Evolutionary conservation across 2,113 vertebrate species (phyloP).

Genomic region (Lycocorax pyrrhopterus): DNA sequence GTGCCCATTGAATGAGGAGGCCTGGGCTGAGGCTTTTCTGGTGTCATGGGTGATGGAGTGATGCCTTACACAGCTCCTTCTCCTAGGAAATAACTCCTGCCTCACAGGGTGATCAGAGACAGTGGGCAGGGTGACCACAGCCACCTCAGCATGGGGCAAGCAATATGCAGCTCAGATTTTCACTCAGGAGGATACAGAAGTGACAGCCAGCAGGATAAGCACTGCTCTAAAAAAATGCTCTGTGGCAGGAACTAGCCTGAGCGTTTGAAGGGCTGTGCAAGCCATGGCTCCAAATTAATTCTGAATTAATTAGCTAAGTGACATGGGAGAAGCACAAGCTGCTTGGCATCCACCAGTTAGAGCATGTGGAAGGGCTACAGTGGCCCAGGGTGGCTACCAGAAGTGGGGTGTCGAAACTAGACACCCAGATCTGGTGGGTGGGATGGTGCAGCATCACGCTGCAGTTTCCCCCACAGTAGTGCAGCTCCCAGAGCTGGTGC

Average conservation of each 20-base stretch:
- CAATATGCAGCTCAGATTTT: not conserved
- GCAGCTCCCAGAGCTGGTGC: not conserved
- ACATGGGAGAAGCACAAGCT: not conserved
- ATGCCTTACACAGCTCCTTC: not conserved
- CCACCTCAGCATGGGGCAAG: not conserved
- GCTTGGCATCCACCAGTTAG: not conserved
- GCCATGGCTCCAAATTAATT: not conserved
- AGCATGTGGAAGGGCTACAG: not conserved
- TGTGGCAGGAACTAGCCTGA: not conserved
- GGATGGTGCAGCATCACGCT: rapidly evolving
- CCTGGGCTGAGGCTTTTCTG: not conserved
- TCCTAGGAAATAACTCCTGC: not conserved
- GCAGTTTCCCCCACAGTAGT: not conserved
- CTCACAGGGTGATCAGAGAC: not conserved
- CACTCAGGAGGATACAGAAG: not conserved
- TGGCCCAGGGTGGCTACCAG: not conserved
- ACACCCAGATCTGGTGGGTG: not conserved
- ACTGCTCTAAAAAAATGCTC: not conserved
- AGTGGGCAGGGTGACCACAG: not conserved
- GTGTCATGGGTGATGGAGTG: rapidly evolving
- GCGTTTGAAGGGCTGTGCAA: not conserved
- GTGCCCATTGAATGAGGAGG: not conserved
- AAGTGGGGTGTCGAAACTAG: not conserved
- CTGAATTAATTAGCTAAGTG: not conserved
- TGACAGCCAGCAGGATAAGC: not conserved